Percentiles rank a stretch among this genome's conserved stretches.
phyloP scores from a whole-genome alignment of 2,113 vertebrate species.

The Xenus cinereus region DNA sequence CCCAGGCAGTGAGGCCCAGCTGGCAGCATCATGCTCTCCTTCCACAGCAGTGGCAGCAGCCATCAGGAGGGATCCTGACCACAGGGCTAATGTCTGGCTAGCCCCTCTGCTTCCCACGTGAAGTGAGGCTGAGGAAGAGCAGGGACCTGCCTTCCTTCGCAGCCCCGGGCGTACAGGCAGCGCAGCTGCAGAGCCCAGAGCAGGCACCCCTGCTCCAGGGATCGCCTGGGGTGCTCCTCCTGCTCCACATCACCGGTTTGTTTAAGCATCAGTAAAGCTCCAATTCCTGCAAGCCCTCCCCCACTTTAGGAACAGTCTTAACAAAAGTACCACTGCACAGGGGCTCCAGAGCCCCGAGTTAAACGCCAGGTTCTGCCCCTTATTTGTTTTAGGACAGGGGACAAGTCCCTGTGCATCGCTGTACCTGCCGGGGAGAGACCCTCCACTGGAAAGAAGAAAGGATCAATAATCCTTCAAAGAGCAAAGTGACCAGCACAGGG shows the following conservation, averaged over 20 bases:
- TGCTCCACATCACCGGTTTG: background rate
- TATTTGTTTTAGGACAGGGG: background rate
- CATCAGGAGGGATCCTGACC: background rate
- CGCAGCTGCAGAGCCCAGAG: background rate
- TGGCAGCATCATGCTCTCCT: background rate
- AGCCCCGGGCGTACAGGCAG: background rate
- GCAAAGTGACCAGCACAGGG: background rate
- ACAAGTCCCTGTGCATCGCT: background rate
- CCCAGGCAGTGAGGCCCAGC: background rate
- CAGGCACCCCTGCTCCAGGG: fast-evolving
- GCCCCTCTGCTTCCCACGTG: background rate
- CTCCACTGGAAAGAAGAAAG: background rate
- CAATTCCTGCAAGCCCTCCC: background rate
- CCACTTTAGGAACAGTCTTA: background rate
- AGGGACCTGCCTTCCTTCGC: background rate
- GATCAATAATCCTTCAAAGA: background rate
- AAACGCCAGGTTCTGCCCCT: background rate
- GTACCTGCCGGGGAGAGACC: background rate
- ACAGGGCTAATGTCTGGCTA: background rate
- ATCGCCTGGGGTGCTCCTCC: background rate
- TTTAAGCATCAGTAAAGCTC: constrained; percentile 38
- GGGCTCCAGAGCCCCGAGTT: background rate
- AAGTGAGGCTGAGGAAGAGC: background rate
- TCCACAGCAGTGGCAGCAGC: background rate
- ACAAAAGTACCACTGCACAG: background rate